Percentiles rank a stretch among this genome's conserved stretches.
These are phyloP conservation scores for Sparidentex hasta DNA, from an alignment of 2,797 vertebrate genomes.

Conservation along the genomic window DNA sequence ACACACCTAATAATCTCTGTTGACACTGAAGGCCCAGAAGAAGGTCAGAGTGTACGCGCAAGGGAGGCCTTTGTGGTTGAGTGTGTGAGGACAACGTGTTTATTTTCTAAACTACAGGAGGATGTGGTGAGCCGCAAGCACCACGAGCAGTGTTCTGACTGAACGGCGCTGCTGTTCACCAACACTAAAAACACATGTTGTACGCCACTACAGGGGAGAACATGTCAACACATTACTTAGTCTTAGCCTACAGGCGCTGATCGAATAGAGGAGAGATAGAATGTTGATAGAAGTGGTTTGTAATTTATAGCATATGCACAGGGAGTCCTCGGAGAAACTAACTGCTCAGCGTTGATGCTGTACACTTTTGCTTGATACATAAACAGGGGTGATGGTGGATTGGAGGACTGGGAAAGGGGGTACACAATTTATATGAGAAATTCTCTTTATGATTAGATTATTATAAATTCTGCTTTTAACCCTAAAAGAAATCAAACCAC, in stretches of 20 bases:
- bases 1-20: slow-evolving; percentile 52
- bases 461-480: background rate
- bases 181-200: slow-evolving; percentile 63
- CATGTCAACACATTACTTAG: slow-evolving; percentile 13
- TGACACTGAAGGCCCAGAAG: slow-evolving; percentile 59
- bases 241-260: background rate
- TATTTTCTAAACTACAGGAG: slow-evolving; percentile 84
- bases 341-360: slow-evolving; percentile 11
- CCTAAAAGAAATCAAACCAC: no score
- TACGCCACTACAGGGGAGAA: slow-evolving; percentile 36
- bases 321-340: slow-evolving; percentile 9
- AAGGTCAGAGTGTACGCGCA: slow-evolving; percentile 73
- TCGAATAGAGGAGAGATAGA: background rate
- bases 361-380: slow-evolving; percentile 25
- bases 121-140: slow-evolving; percentile 80
- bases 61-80: slow-evolving; percentile 68
- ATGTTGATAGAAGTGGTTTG: slow-evolving; percentile 48
- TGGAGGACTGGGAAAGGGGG: no score
- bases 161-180: slow-evolving; percentile 60
- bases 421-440: no score
- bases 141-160: slow-evolving; percentile 57
- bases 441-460: background rate
- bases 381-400: background rate
- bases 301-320: slow-evolving; percentile 44
- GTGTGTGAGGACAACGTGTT: slow-evolving; percentile 81